Conservation (phyloP, 2,888 invertebrate species). For the Cosmopolites sordidus region DNA sequence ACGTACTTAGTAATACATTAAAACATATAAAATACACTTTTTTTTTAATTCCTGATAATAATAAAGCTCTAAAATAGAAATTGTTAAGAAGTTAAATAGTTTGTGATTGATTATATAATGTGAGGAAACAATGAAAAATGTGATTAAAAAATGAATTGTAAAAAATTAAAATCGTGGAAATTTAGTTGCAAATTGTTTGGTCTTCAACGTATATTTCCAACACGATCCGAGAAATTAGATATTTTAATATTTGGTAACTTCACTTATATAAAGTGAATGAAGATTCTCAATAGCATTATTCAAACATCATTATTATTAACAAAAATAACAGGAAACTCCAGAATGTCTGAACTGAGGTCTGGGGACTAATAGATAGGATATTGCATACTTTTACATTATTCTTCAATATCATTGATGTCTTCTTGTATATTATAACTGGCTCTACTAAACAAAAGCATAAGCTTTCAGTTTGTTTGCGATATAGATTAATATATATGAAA, state of each 20-base stretch:
- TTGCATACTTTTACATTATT: no score
- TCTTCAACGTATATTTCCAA: not conserved
- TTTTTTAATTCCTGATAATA: not conserved
- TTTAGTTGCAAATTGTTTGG: not conserved
- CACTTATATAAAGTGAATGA: constrained; percentile 1
- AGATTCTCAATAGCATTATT: no score
- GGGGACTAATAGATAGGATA: no score
- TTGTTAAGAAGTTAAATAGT: not conserved
- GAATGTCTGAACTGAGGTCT: no score
- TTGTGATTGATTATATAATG: no score
- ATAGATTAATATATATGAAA: no score
- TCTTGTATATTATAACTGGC: no score
- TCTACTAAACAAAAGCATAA: no score
- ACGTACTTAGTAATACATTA: constrained; percentile 1
- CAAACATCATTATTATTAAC: no score
- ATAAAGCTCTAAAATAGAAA: constrained; percentile 1
- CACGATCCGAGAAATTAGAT: not conserved
- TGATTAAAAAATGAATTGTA: constrained; percentile 1
- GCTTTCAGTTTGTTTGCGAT: no score
- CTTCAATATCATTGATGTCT: no score
- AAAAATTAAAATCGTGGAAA: not conserved
- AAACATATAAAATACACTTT: not conserved
- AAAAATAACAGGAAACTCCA: no score
- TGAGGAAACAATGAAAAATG: not conserved
- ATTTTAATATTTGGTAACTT: constrained; percentile 21